Evolutionary conservation across 2,113 vertebrate species (phyloP).

Genomic region (Helogale parvula): DNA sequence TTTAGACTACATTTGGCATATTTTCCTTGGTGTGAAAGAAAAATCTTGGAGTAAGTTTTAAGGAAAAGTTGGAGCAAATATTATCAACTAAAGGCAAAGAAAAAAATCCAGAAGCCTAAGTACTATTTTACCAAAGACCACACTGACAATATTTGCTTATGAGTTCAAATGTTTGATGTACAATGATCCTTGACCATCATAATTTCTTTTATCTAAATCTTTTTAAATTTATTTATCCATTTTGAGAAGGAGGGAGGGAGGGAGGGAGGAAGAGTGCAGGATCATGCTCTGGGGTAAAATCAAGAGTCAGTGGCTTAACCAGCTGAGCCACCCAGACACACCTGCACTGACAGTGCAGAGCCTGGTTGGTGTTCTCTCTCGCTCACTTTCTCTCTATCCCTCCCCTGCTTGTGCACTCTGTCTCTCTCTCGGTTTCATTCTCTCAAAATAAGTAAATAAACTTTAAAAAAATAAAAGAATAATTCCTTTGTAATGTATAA

Average conservation of each 20-base stretch:
- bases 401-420: too few relatives aligned
- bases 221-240: too few relatives aligned
- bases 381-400: too few relatives aligned
- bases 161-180: neutral
- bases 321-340: too few relatives aligned
- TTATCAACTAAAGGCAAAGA: neutral
- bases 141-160: neutral
- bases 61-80: neutral
- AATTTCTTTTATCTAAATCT: neutral
- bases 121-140: neutral
- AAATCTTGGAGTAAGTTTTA: neutral
- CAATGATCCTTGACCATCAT: neutral
- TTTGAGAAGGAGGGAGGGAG: too few relatives aligned
- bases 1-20: neutral
- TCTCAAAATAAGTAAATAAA: too few relatives aligned
- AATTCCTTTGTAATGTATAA: neutral
- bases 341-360: too few relatives aligned
- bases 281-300: too few relatives aligned
- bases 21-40: neutral
- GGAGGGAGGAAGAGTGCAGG: too few relatives aligned
- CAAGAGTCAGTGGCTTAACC: too few relatives aligned
- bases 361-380: too few relatives aligned
- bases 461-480: neutral
- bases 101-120: neutral
- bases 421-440: too few relatives aligned